Conservation (phyloP, 2,113 vertebrate genomes). For the Lophochroa leadbeateri region DNA sequence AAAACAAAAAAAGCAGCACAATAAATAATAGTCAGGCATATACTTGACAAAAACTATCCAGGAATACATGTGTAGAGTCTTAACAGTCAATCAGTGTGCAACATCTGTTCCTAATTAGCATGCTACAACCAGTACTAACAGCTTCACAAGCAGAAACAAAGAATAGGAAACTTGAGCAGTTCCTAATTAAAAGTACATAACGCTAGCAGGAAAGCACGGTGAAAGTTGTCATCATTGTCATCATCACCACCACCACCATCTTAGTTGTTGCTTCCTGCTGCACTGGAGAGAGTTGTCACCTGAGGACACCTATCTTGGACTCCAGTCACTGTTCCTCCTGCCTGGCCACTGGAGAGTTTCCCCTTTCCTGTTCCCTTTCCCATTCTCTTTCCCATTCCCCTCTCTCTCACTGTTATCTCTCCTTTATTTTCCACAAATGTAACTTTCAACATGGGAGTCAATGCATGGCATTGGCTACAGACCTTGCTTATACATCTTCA, state of each 20-base stretch:
- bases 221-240: background rate
- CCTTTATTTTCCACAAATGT: background rate
- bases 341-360: background rate
- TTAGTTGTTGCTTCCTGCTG: background rate
- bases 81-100: background rate
- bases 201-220: fast-evolving
- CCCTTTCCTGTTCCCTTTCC: background rate
- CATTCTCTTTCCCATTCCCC: fast-evolving
- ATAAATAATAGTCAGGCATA: background rate
- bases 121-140: background rate
- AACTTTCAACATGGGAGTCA: fast-evolving
- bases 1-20: background rate
- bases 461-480: background rate
- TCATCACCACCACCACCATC: background rate
- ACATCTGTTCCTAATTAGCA: background rate
- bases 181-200: background rate
- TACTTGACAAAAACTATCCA: background rate
- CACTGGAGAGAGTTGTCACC: background rate
- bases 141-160: background rate
- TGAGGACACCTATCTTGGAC: fast-evolving
- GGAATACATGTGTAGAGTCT: background rate
- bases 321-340: background rate
- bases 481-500: background rate
- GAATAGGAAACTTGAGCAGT: background rate
- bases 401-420: background rate